A percentile compares a stretch with the other conserved stretches of the same genome.
phyloP scores from a whole-genome alignment of 2,113 vertebrate genomes.

The Centropus bengalensis region DNA sequence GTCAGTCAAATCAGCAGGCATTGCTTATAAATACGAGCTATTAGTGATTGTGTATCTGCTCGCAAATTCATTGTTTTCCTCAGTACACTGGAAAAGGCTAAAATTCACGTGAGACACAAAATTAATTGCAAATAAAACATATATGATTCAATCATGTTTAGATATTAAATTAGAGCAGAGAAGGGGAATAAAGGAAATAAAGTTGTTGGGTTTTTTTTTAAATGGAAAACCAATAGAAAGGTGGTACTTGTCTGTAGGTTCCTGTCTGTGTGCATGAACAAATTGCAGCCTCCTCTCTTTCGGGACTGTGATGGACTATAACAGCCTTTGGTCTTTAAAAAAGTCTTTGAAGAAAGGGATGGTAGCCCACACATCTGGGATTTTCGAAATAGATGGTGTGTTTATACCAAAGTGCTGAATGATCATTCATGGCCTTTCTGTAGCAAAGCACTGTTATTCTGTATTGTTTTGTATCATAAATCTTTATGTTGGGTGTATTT shows the following conservation, averaged over 20 bases:
- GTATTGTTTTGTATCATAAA: neutral
- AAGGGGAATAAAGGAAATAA: neutral
- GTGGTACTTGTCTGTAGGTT: neutral
- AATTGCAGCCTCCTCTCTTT: neutral
- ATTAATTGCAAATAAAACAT: neutral
- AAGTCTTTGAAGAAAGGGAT: neutral
- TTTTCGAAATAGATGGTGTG: neutral
- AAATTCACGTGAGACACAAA: neutral
- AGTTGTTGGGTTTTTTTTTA: accelerated
- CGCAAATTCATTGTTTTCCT: neutral
- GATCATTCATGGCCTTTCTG: neutral
- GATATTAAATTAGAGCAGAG: neutral
- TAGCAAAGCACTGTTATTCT: neutral
- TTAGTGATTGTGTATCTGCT: neutral
- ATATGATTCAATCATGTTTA: neutral
- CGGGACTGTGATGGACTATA: neutral
- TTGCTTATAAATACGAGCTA: neutral
- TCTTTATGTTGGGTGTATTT: neutral
- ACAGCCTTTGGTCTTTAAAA: neutral
- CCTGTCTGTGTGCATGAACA: neutral
- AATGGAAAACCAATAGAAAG: neutral
- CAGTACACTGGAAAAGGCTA: neutral
- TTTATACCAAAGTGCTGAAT: neutral
- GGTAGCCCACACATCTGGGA: neutral
- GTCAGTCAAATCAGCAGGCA: neutral